phyloP scores from a whole-genome alignment of 2,797 vertebrate genomes.

The Heteromormyrus szaboi region DNA sequence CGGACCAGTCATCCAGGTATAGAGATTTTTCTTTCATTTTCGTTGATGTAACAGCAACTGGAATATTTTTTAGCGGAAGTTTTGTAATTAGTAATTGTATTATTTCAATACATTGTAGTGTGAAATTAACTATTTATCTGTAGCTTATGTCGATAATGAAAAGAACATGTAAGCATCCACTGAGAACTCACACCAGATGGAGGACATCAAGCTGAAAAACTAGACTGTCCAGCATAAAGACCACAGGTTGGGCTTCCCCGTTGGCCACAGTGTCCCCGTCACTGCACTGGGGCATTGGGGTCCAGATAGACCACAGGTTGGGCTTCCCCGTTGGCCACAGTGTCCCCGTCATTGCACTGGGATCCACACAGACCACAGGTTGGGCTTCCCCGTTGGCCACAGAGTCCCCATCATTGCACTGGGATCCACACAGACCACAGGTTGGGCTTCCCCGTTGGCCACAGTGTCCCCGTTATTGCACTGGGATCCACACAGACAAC shows the following conservation, averaged over 20 bases:
- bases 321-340: background rate
- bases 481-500: background rate
- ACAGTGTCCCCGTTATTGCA: background rate
- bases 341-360: background rate
- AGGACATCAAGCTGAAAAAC: background rate
- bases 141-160: background rate
- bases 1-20: background rate
- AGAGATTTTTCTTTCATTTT: background rate
- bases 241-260: too few relatives aligned
- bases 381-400: too few relatives aligned
- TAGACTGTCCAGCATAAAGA: too few relatives aligned
- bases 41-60: background rate
- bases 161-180: background rate
- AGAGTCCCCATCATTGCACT: too few relatives aligned
- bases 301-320: too few relatives aligned
- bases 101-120: background rate
- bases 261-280: too few relatives aligned
- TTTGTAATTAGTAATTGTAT: background rate
- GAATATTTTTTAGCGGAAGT: background rate
- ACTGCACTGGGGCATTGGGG: too few relatives aligned
- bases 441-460: too few relatives aligned
- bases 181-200: background rate
- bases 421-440: too few relatives aligned
- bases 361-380: background rate
- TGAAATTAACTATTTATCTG: background rate